Base-by-base conservation (phyloP, 2,888 invertebrate genomes). In the Synanthedon tipuliformis region DNA sequence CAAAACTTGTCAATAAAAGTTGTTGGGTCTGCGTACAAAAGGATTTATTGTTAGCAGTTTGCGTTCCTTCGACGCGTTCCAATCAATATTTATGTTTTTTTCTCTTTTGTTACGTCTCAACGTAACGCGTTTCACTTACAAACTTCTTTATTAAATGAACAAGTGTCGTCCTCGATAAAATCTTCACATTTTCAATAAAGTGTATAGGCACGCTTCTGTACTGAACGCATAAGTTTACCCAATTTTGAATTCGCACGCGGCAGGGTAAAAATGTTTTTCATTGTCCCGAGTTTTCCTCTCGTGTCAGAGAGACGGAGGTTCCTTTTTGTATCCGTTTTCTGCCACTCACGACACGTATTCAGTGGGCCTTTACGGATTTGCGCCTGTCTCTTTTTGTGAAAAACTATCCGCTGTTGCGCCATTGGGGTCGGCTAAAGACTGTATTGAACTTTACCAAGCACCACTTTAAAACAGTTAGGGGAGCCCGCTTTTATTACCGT, bases 221-320 rank as follows among this genome's bases (percentile, higher is more conserved):
- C 57, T 53, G 58, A 61, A 65, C 60, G 64, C 51, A 51, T 52
- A 53, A 53, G 53, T 63, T 66, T 69, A 63, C 67, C 73, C 73
- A 75, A 71, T 76, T 81, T 81, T 80, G 73, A 81, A 83, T 84
- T 75, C 75, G 69, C 65, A 63, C 69, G 69, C 72, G 61, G 71
- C 68, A 63, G 69, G 71, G 69, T 52, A 55, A 75, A 78, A 83
- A 81, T 81, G 82, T 80, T 80, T 81, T 79, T 74, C 80, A 84
- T 79, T 82, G 84, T 83, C 72, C 71, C 55, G 58, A 62, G 61
- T 63, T 63, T 64, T 68, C 73, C 68, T 72, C 66, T 62, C 64
- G 65, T 53, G 68, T 59, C 66, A 76, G 75, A 73, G 68, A 70
- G 74, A 72, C 74, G 68, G 62, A 66, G 71, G 74, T 65, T 63